These are phyloP conservation scores for Adrianichthys oophorus DNA, from an alignment of 2,797 vertebrate species.

Conservation along the genomic window DNA sequence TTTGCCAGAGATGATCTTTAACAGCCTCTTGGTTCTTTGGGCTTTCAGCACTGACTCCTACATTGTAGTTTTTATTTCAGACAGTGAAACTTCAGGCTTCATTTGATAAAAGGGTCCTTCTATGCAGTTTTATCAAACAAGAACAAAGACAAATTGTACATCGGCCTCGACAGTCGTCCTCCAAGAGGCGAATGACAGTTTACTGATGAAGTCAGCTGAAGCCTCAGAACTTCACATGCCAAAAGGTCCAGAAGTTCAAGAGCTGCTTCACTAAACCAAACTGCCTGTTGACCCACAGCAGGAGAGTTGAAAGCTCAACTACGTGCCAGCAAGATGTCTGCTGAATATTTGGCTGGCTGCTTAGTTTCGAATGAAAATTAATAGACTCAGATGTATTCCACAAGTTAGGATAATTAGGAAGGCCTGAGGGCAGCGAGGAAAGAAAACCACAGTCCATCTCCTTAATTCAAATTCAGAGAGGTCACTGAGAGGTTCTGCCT, in stretches of 20 bases:
- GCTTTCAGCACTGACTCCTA: too few species aligned
- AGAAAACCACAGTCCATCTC: constrained; percentile 66
- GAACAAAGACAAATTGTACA: constrained; percentile 3
- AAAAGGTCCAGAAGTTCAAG: constrained; percentile 12
- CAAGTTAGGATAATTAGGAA: constrained; percentile 66
- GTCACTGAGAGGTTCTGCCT: constrained; percentile 54
- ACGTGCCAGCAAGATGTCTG: constrained; percentile 36
- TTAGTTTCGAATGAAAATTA: constrained; percentile 70
- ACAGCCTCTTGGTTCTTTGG: too few species aligned
- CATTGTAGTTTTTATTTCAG: too few species aligned
- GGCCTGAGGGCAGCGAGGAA: constrained; percentile 48
- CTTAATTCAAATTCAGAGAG: constrained; percentile 70
- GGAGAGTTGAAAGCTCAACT: constrained; percentile 37
- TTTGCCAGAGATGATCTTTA: too few species aligned
- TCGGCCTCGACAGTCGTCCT: constrained; percentile 4
- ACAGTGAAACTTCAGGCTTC: too few species aligned
- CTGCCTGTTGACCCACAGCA: constrained; percentile 38
- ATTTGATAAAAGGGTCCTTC: background rate
- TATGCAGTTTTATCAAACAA: background rate
- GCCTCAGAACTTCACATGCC: constrained; percentile 11
- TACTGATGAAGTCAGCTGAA: constrained; percentile 30
- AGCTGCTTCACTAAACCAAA: constrained; percentile 31
- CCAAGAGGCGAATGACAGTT: constrained; percentile 17
- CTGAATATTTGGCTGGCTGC: constrained; percentile 59
- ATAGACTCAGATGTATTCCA: constrained; percentile 67